These are phyloP conservation scores for Octopus bimaculoides DNA, from an alignment of 1,140 invertebrate species.

Conservation along the genomic window DNA sequence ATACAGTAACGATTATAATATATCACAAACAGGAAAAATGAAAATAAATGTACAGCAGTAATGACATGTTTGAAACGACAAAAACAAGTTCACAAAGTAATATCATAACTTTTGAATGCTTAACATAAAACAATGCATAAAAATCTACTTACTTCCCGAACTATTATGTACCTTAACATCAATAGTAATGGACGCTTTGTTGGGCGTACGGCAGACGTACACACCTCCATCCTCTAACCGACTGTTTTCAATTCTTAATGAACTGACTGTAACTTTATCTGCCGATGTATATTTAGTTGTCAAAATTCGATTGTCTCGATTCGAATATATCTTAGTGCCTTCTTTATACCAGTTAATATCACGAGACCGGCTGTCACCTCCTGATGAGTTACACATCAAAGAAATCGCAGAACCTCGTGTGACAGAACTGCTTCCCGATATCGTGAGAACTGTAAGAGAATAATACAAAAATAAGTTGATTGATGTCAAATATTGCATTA, in stretches of 20 bases:
- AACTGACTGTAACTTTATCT: constrained; percentile 9
- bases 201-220: constrained; percentile 5
- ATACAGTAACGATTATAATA: too few relatives aligned
- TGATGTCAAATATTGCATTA: too few relatives aligned
- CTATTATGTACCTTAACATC: constrained; percentile 5
- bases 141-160: constrained; percentile 3
- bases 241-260: not conserved
- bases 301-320: not conserved
- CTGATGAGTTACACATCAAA: constrained; percentile 2
- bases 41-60: too few relatives aligned
- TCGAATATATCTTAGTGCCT: not conserved
- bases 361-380: not conserved
- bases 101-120: too few relatives aligned
- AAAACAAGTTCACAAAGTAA: too few relatives aligned
- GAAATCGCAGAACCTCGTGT: not conserved
- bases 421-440: constrained; percentile 3
- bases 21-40: too few relatives aligned
- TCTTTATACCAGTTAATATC: constrained; percentile 14
- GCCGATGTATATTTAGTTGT: constrained; percentile 1
- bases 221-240: not conserved
- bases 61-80: too few relatives aligned
- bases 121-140: too few relatives aligned
- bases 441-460: not conserved
- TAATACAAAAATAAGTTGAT: not conserved
- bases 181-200: not conserved